Conservation (phyloP, 2,113 vertebrate genomes). For the Hippocampus abdominalis region DNA sequence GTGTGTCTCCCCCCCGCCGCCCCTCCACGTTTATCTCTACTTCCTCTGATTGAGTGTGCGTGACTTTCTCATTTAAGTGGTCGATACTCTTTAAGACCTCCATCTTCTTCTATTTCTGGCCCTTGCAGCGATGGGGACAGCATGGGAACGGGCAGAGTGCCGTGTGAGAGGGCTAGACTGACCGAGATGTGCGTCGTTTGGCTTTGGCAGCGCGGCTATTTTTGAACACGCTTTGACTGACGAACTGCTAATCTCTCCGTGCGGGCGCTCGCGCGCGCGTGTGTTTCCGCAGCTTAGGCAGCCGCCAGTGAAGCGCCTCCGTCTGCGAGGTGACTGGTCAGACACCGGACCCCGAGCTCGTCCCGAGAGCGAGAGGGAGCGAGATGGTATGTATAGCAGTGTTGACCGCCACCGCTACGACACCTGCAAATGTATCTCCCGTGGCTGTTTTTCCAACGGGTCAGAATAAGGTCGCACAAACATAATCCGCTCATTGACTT, state of each 20-base stretch:
- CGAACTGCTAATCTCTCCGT: constrained; percentile 47
- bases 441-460: neutral
- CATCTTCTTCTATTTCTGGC: constrained; percentile 50
- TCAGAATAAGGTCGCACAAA: neutral
- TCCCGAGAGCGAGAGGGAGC: constrained; percentile 93
- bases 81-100: constrained; percentile 27
- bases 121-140: constrained; percentile 21
- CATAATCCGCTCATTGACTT: neutral
- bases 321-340: constrained; percentile 96
- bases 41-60: constrained; percentile 9
- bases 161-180: constrained; percentile 25
- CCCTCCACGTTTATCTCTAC: constrained; percentile 35
- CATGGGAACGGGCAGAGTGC: neutral
- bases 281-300: constrained; percentile 80
- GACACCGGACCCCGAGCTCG: constrained; percentile 96
- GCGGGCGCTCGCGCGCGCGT: constrained; percentile 1
- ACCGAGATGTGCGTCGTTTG: constrained; percentile 52
- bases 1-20: constrained; percentile 9
- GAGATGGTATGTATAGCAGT: constrained; percentile 80
- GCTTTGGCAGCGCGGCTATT: constrained; percentile 61
- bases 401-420: neutral
- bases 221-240: constrained; percentile 59
- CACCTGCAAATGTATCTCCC: neutral
- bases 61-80: constrained; percentile 5
- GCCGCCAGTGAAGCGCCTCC: constrained; percentile 92